A percentile compares a stretch with the other conserved stretches of the same genome.
These are phyloP conservation scores for Argyrosomus japonicus DNA, from an alignment of 2,113 vertebrate species.

Conservation along the genomic window DNA sequence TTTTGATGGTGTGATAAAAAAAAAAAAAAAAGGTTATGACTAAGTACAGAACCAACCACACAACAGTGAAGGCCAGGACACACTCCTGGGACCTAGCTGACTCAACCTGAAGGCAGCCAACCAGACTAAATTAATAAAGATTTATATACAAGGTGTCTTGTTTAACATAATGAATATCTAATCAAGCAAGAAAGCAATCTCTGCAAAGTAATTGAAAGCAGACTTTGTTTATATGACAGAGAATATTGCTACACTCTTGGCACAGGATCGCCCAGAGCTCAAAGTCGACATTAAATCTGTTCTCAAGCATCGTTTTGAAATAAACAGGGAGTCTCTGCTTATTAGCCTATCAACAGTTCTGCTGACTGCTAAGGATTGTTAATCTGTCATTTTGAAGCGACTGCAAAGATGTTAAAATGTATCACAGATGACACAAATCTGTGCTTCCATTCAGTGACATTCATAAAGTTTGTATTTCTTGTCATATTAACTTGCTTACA, in stretches of 20 bases:
- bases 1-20: not conserved
- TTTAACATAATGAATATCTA: constrained; percentile 86
- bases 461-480: not conserved
- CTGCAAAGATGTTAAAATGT: not conserved
- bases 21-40: not conserved
- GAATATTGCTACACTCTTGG: constrained; percentile 26
- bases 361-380: not conserved
- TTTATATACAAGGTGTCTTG: constrained; percentile 81
- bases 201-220: constrained; percentile 85
- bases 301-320: constrained; percentile 16
- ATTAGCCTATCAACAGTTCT: constrained; percentile 3
- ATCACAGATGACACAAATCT: not conserved
- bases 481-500: not conserved
- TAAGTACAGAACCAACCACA: not conserved
- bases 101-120: constrained; percentile 65
- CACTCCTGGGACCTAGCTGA: constrained; percentile 12
- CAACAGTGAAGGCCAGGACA: not conserved
- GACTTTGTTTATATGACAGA: constrained; percentile 79
- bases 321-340: not conserved
- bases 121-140: constrained; percentile 78
- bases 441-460: not conserved
- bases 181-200: constrained; percentile 85
- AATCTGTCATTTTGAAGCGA: not conserved
- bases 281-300: constrained; percentile 19
- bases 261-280: constrained; percentile 18